phyloP scores from a whole-genome alignment of 2,797 vertebrate species.

The Synanceia verrucosa region DNA sequence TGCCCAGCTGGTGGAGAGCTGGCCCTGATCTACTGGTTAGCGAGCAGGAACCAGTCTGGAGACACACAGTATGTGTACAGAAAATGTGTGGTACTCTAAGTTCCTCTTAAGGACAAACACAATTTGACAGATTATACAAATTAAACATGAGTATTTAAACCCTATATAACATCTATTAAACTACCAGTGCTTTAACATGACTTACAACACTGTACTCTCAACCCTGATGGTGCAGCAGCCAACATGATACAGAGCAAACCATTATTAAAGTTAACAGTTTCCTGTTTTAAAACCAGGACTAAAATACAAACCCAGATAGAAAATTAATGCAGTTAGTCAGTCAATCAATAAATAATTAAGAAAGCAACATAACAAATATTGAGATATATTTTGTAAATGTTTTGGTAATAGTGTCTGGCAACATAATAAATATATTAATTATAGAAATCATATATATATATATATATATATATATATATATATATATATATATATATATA shows the following conservation, averaged over 20 bases:
- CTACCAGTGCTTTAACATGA: neutral
- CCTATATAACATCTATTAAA: neutral
- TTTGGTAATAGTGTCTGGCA: neutral
- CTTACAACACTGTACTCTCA: neutral
- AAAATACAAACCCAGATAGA: neutral
- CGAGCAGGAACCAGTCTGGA: constrained; percentile 1
- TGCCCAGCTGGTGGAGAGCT: constrained; percentile 11
- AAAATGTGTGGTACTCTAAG: too few relatives aligned
- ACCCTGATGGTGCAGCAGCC: neutral
- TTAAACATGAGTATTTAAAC: neutral
- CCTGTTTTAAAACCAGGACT: neutral
- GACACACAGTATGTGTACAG: neutral
- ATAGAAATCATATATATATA: too few relatives aligned
- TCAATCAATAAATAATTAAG: neutral
- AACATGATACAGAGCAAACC: neutral
- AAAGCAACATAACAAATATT: neutral
- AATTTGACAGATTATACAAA: neutral
- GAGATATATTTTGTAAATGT: neutral
- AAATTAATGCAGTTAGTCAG: neutral
- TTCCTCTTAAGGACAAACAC: neutral
- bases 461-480: too few relatives aligned
- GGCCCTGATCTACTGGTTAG: neutral
- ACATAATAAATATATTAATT: neutral
- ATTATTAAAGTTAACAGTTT: neutral
- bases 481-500: too few relatives aligned